Conservation (phyloP, 1,140 invertebrate species). For the Diachasmimorpha longicaudata region DNA sequence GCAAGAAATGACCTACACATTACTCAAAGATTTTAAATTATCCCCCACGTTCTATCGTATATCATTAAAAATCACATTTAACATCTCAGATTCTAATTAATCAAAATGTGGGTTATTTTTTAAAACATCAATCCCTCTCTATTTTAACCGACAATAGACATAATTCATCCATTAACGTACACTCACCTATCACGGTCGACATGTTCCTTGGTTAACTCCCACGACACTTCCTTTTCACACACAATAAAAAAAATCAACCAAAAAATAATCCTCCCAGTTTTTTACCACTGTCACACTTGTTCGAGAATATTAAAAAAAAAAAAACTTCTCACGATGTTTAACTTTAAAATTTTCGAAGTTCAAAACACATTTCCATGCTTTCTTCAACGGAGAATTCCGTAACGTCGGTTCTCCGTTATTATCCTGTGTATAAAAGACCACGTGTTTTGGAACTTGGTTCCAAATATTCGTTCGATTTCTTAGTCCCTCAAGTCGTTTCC, state of each 20-base stretch:
- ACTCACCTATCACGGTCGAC: conserved; percentile 29
- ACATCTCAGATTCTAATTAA: too few species aligned
- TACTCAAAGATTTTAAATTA: too few species aligned
- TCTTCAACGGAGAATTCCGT: not conserved
- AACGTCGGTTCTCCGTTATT: not conserved
- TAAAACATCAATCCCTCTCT: not conserved
- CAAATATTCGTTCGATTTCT: not conserved
- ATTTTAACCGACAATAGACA: not conserved
- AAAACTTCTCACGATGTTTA: not conserved
- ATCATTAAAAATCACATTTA: too few species aligned
- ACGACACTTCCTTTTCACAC: not conserved
- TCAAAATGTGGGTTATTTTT: not conserved
- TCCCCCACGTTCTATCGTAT: too few species aligned
- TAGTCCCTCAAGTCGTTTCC: not conserved
- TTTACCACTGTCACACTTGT: not conserved
- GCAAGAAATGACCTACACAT: too few species aligned
- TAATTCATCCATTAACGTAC: not conserved
- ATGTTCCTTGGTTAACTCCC: conserved; percentile 14
- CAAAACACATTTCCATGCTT: not conserved
- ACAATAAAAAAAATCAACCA: not conserved
- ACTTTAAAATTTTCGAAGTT: not conserved
- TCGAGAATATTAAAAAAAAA: not conserved
- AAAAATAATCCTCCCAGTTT: not conserved
- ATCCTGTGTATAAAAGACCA: not conserved
- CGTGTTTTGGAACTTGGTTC: not conserved